These are phyloP conservation scores for Cyanoramphus novaezelandiae DNA, from an alignment of 2,113 vertebrate species.

Conservation along the genomic window DNA sequence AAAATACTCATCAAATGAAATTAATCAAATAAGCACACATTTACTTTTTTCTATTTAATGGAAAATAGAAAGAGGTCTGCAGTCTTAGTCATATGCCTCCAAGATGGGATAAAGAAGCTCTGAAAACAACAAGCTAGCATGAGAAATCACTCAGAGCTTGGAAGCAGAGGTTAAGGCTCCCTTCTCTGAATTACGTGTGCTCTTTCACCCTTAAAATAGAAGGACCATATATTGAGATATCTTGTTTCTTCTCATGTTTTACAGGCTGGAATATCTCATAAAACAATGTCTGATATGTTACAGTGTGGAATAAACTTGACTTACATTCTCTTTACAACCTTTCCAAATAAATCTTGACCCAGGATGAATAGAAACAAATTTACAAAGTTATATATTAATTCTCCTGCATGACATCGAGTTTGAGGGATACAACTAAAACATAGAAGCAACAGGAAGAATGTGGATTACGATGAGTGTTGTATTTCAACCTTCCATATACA, in stretches of 20 bases:
- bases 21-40: rapidly evolving
- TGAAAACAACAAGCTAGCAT: neutral
- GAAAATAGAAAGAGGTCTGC: rapidly evolving
- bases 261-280: neutral
- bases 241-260: neutral
- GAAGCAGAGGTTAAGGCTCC: neutral
- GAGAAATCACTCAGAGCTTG: neutral
- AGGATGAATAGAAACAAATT: neutral
- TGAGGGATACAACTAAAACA: neutral
- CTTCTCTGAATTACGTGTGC: neutral
- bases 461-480: neutral
- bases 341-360: neutral
- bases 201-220: neutral
- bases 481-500: neutral
- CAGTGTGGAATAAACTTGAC: neutral
- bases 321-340: neutral
- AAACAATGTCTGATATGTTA: neutral
- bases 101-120: neutral
- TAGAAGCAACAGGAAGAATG: neutral
- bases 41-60: neutral
- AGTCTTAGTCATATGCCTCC: neutral
- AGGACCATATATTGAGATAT: neutral
- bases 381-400: neutral
- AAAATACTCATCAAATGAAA: neutral
- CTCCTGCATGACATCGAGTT: neutral